These are phyloP conservation scores for Lates japonicus DNA, from an alignment of 2,797 vertebrate species.

Conservation along the genomic window DNA sequence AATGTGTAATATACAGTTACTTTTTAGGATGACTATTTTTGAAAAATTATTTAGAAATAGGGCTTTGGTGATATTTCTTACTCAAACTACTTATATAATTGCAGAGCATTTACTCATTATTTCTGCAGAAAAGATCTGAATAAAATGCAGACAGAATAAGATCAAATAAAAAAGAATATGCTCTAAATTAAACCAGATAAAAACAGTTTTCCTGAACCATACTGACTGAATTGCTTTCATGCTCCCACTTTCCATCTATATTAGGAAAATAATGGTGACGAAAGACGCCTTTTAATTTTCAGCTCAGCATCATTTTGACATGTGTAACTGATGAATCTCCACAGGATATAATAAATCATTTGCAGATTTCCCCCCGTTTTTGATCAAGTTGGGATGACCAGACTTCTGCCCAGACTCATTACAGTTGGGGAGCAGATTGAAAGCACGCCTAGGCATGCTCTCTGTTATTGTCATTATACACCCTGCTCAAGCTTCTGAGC, in stretches of 20 bases:
- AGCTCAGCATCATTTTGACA: conserved; percentile 81
- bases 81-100: background rate
- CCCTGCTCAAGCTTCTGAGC: conserved; percentile 67
- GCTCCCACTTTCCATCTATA: conserved; percentile 60
- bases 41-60: background rate
- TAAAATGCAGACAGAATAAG: conserved; percentile 24
- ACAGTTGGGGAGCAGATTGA: conserved; percentile 78
- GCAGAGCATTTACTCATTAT: background rate
- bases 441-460: conserved; percentile 82
- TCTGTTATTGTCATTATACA: conserved; percentile 79
- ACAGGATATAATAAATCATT: conserved; percentile 83
- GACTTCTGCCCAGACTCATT: conserved; percentile 72
- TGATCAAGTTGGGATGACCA: conserved; percentile 77
- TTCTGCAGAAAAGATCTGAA: background rate
- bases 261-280: conserved; percentile 71
- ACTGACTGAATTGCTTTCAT: conserved; percentile 46
- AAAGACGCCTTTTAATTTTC: conserved; percentile 83
- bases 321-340: conserved; percentile 83
- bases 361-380: conserved; percentile 79
- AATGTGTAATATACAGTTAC: background rate
- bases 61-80: background rate
- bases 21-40: background rate
- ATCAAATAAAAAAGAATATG: conserved; percentile 38
- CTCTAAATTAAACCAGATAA: conserved; percentile 28
- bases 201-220: conserved; percentile 25